Base-by-base conservation (phyloP, 2,797 vertebrate species). In the Peromyscus eremicus region DNA sequence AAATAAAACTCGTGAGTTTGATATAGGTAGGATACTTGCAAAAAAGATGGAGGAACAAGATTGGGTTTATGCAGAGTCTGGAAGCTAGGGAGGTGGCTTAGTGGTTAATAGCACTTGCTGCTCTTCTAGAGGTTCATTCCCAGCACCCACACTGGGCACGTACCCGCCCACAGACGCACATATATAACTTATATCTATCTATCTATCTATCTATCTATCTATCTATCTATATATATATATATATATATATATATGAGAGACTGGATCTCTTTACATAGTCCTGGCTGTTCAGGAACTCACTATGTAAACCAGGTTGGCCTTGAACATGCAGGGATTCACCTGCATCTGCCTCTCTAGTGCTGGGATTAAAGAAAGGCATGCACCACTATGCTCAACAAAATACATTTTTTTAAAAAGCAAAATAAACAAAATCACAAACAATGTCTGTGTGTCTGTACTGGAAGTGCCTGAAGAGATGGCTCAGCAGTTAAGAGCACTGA, bases 1-100 rank as follows among this genome's bases (percentile, higher is more conserved):
- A 77, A 62, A 71, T 96, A 84, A 95, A 97, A 73, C 75, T 92
- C 9, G 0, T 73, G 62, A 68, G 81, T 91, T 93, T 92, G 70
- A 55, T 91, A 64, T 85, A 75, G 14, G n/a, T 62, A 76, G 89
- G n/a, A 29, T 17, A 79, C 32, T 64, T 95, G 6, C n/a, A 75
- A 80, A 95, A 92, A 92, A 71, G 60, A 77, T 85, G 29, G 27
- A 94, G n/a, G 64, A 71, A 89, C 25, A 71, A 89, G 77, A 86
- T 46, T 77, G 1, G 37, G 6, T 68, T 79, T 71, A 27, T 57
- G 16, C 23, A 73, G n/a, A 57, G 16, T 55, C 62, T 57, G n/a
- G 68, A 25, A 49, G 27, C n/a, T 71, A 19, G 46, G 34, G 34
- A 37, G 46, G 55, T 27, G 55, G 25, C n/a, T 57, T 16, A 37